These are phyloP conservation scores for Glomeris maerens DNA, from an alignment of 1,140 invertebrate genomes.

Conservation along the genomic window DNA sequence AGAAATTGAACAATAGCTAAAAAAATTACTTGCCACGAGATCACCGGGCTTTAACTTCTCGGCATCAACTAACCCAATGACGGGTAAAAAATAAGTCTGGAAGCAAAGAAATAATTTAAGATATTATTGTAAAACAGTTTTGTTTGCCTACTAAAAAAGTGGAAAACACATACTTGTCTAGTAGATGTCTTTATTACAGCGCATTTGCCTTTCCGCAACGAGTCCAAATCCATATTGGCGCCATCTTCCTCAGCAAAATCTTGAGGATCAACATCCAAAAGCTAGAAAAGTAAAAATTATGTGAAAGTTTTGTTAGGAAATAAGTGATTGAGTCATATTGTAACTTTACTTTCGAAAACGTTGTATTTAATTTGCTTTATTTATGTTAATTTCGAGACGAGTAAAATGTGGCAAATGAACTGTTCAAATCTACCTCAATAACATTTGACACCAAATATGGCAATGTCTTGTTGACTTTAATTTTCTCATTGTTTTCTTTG, in stretches of 20 bases:
- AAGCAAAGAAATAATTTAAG: conserved; percentile 18
- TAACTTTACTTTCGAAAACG: no score
- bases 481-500: conserved; percentile 97
- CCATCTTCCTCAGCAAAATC: conserved; percentile 96
- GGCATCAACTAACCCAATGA: conserved; percentile 95
- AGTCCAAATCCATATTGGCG: conserved; percentile 95
- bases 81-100: conserved; percentile 95
- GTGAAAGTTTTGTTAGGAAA: no score
- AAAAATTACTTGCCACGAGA: conserved; percentile 46
- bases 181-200: conserved; percentile 99
- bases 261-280: conserved; percentile 93
- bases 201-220: conserved; percentile 96
- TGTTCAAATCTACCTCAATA: conserved; percentile 54
- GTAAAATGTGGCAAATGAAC: no score
- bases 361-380: no score
- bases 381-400: no score
- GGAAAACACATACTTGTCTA: conserved; percentile 46
- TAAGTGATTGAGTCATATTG: background rate
- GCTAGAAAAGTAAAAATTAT: conserved; percentile 26
- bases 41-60: conserved; percentile 96
- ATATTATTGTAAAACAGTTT: background rate
- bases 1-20: background rate
- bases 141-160: conserved; percentile 8
- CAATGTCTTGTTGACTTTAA: conserved; percentile 98
- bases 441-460: conserved; percentile 99